These are phyloP conservation scores for Dromius quadrimaculatus DNA, from an alignment of 2,888 invertebrate genomes.

Conservation along the genomic window DNA sequence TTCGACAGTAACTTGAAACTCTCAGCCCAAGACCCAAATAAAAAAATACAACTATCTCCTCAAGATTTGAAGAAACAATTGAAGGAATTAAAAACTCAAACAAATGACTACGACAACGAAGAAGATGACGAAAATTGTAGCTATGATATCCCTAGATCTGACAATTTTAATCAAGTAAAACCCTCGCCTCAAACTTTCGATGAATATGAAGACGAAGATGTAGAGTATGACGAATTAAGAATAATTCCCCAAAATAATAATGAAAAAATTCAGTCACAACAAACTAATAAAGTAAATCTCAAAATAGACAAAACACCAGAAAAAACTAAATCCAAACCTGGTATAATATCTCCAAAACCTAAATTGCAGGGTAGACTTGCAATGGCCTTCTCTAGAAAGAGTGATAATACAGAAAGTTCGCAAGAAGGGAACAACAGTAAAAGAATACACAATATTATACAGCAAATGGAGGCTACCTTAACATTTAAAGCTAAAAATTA, in stretches of 20 bases:
- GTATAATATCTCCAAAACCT: conserved; percentile 40
- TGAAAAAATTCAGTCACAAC: neutral
- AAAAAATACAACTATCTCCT: neutral
- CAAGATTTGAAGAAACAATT: neutral
- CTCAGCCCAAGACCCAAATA: neutral
- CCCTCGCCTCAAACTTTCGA: neutral
- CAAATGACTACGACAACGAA: conserved; percentile 14
- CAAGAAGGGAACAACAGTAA: conserved; percentile 16
- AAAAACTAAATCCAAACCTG: conserved; percentile 27
- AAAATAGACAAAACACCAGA: conserved; percentile 12
- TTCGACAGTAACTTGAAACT: neutral
- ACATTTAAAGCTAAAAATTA: conserved; percentile 17
- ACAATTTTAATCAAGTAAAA: neutral
- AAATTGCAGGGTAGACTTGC: conserved; percentile 2
- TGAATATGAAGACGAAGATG: conserved; percentile 26
- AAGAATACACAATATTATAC: conserved; percentile 39
- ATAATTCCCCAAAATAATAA: conserved; percentile 12
- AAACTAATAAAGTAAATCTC: neutral
- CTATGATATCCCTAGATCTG: conserved; percentile 14
- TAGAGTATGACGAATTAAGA: conserved; percentile 41
- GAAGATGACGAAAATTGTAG: neutral
- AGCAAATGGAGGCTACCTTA: conserved; percentile 39
- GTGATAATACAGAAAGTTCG: neutral
- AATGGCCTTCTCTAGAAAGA: neutral
- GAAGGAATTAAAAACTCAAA: neutral